Conservation (phyloP, 2,888 invertebrate genomes). For the Coelinius sp. region DNA sequence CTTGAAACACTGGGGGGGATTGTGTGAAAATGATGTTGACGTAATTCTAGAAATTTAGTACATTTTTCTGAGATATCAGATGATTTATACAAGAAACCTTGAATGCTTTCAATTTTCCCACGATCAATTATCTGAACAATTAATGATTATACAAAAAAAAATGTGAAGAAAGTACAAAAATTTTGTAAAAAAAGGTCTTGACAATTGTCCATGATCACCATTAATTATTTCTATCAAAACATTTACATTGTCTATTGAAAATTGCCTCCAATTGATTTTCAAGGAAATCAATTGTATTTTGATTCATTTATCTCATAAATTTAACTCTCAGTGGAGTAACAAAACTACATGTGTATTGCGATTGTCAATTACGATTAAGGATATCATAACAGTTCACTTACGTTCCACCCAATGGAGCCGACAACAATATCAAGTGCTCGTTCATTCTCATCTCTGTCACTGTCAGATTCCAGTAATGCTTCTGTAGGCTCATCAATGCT, state of each 20-base stretch:
- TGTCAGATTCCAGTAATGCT: constrained; percentile 77
- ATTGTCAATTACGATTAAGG: constrained; percentile 1
- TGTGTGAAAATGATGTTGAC: constrained; percentile 2
- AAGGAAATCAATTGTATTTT: neutral
- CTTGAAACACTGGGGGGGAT: neutral
- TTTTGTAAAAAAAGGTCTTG: no score
- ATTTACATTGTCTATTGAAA: no score
- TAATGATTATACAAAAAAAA: no score
- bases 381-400: constrained; percentile 72
- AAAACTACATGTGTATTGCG: neutral
- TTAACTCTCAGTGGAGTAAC: neutral
- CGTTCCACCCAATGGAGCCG: constrained; percentile 81
- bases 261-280: neutral
- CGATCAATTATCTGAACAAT: no score
- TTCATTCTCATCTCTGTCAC: constrained; percentile 78
- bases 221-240: no score
- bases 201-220: no score
- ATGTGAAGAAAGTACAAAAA: no score
- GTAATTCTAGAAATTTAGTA: neutral
- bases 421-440: constrained; percentile 75
- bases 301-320: neutral
- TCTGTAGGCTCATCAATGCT: constrained; percentile 69
- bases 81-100: neutral
- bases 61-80: neutral
- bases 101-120: no score